Evolutionary conservation across 2,888 invertebrate species (phyloP).

Genomic region (Vanessa cardui): DNA sequence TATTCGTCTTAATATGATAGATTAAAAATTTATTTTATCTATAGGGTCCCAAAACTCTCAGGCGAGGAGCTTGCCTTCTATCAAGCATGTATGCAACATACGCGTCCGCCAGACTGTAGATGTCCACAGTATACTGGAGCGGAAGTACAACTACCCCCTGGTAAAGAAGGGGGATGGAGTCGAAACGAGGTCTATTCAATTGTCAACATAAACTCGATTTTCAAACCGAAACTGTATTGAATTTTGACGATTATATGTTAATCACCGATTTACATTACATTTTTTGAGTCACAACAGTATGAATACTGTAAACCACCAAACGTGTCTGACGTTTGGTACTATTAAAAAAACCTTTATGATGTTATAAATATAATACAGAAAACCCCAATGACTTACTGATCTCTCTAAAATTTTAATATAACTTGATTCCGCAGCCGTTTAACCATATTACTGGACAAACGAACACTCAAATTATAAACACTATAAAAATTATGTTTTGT

Average conservation of each 20-base stretch:
- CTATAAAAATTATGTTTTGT: conserved; percentile 30
- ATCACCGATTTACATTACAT: neutral
- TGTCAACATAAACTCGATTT: neutral
- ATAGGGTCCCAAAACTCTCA: conserved; percentile 62
- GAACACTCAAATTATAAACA: neutral
- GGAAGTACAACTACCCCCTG: conserved; percentile 60
- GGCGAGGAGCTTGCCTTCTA: conserved; percentile 72
- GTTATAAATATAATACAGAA: no score
- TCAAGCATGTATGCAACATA: conserved; percentile 74
- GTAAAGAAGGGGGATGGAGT: conserved; percentile 73
- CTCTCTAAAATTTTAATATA: no score
- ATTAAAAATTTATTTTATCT: neutral
- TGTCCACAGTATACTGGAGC: conserved; percentile 70
- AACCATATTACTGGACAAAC: no score
- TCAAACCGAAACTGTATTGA: neutral
- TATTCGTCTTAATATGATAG: no score
- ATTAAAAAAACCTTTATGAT: no score
- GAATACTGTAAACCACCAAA: no score
- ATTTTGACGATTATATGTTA: neutral
- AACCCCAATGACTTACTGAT: no score
- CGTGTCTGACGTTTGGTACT: no score
- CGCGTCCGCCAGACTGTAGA: conserved; percentile 68
- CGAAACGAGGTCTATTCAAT: conserved; percentile 61
- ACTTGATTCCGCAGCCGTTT: no score
- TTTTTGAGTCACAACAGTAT: neutral